These are phyloP conservation scores for Lutjanus erythropterus DNA, from an alignment of 2,113 vertebrate species.

Conservation along the genomic window DNA sequence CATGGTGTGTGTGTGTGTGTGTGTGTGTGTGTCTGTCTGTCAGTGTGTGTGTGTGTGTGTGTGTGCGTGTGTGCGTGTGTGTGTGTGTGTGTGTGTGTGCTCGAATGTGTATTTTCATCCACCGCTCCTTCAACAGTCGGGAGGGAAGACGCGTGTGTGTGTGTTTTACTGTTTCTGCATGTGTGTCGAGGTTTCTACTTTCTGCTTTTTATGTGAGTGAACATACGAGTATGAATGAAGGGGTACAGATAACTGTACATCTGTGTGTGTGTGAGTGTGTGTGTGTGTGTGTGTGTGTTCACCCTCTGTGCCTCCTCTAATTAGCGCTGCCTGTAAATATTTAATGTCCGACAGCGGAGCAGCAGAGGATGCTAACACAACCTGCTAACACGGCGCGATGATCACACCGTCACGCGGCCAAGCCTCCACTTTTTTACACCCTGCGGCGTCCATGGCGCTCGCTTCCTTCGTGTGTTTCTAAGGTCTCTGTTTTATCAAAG, in stretches of 20 bases:
- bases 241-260: neutral
- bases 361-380: constrained; percentile 30
- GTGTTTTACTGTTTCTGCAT: neutral
- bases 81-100: constrained; percentile 25
- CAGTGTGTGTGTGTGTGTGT: constrained; percentile 20
- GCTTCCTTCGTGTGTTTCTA: neutral
- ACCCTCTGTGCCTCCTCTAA: constrained; percentile 38
- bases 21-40: constrained; percentile 23
- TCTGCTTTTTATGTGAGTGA: neutral
- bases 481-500: neutral
- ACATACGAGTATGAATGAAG: neutral
- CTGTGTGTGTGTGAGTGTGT: neutral
- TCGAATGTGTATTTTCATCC: constrained; percentile 20
- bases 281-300: constrained; percentile 8
- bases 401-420: neutral
- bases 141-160: neutral
- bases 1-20: constrained; percentile 18
- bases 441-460: neutral
- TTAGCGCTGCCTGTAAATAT: constrained; percentile 58
- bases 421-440: neutral
- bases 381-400: neutral
- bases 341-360: constrained; percentile 40
- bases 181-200: no score
- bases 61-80: constrained; percentile 24
- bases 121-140: constrained; percentile 3